Evolutionary conservation across 2,113 vertebrate species (phyloP).

Genomic region (Hippocampus comes): DNA sequence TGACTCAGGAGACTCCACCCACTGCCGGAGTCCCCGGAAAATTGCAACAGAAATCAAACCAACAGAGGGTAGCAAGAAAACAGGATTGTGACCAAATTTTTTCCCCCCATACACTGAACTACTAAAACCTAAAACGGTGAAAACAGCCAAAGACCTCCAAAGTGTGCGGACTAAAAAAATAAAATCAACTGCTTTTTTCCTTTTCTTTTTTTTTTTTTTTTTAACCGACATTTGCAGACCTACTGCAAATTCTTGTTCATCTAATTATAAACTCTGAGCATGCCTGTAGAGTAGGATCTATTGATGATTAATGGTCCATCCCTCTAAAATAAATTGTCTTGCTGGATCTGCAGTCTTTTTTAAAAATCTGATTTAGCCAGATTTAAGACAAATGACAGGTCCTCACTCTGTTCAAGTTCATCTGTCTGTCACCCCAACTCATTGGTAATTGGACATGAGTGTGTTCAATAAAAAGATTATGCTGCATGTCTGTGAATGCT

Average conservation of each 20-base stretch:
- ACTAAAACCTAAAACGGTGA: neutral
- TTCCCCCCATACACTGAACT: neutral
- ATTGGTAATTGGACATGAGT: constrained; percentile 39
- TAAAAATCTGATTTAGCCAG: constrained; percentile 35
- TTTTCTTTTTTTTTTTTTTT: too few species aligned
- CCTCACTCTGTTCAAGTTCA: constrained; percentile 29
- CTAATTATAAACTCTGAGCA: constrained; percentile 45
- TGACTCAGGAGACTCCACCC: too few species aligned
- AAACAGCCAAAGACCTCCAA: neutral
- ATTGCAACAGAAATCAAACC: too few species aligned
- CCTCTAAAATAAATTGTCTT: constrained; percentile 51
- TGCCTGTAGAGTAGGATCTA: constrained; percentile 37
- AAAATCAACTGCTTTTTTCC: neutral
- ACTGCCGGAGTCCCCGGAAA: too few species aligned
- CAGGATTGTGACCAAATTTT: too few species aligned
- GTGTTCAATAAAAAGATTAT: constrained; percentile 44
- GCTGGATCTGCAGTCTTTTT: constrained; percentile 23
- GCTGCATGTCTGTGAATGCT: constrained; percentile 30
- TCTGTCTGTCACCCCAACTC: constrained; percentile 29
- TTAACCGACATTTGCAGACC: constrained; percentile 19
- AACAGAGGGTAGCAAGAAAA: too few species aligned
- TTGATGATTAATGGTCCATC: constrained; percentile 38
- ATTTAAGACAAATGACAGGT: constrained; percentile 14
- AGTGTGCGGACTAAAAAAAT: neutral
- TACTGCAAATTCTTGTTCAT: constrained; percentile 35